Conservation (phyloP, 2,113 vertebrate genomes). For the Rhagologus leucostigma region DNA sequence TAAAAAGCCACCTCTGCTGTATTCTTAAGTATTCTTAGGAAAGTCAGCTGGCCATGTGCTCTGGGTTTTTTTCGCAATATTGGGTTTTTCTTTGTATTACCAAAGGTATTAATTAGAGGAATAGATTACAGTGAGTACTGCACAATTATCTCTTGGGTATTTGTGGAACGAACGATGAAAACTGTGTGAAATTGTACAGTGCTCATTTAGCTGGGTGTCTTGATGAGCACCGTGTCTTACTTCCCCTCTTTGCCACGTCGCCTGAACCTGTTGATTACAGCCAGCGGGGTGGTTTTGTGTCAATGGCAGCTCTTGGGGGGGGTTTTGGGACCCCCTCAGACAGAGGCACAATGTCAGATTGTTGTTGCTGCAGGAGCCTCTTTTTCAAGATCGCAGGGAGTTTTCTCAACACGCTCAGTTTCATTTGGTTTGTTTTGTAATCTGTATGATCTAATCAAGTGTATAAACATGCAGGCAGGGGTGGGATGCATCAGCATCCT, state of each 20-base stretch:
- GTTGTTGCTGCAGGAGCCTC: not conserved
- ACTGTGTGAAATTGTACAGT: not conserved
- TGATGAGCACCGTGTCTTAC: not conserved
- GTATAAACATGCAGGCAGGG: no score
- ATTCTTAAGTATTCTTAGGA: not conserved
- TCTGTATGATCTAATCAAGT: not conserved
- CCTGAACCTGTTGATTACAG: not conserved
- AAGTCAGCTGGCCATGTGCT: not conserved
- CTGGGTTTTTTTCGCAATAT: not conserved
- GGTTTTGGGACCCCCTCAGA: not conserved
- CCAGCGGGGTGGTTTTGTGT: not conserved
- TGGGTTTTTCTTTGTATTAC: not conserved
- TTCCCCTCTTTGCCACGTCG: accelerated
- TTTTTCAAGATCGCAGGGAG: not conserved
- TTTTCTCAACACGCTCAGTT: not conserved
- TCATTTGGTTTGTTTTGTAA: not conserved
- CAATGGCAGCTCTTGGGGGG: not conserved
- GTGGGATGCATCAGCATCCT: not conserved
- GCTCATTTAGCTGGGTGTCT: not conserved
- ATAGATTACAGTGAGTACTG: not conserved
- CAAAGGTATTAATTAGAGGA: conserved; percentile 10
- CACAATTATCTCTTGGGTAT: not conserved
- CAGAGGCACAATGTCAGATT: not conserved
- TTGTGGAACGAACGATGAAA: not conserved
- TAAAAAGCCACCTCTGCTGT: not conserved